These are phyloP conservation scores for Saimiri boliviensis DNA, from an alignment of 2,113 vertebrate species.

Conservation along the genomic window DNA sequence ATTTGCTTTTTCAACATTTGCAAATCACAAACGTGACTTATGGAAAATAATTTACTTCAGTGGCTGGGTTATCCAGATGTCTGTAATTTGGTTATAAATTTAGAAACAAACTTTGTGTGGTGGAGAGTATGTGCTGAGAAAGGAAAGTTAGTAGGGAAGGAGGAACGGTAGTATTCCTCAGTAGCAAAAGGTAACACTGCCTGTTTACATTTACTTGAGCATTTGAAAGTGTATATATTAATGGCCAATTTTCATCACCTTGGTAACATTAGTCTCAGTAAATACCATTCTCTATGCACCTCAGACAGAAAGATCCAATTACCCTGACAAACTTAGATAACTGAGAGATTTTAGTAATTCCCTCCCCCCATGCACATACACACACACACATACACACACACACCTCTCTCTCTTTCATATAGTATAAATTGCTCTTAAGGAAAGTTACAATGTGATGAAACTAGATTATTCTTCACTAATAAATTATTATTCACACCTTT, in stretches of 20 bases:
- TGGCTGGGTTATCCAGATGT: slow-evolving; percentile 48
- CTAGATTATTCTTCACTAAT: slow-evolving; percentile 31
- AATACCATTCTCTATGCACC: slow-evolving; percentile 45
- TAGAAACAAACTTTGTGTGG: slow-evolving; percentile 44
- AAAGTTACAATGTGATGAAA: slow-evolving; percentile 47
- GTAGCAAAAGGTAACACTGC: slow-evolving; percentile 48
- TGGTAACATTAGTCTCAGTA: slow-evolving; percentile 45
- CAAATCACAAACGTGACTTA: slow-evolving; percentile 57
- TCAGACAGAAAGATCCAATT: slow-evolving; percentile 72
- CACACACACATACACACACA: no score
- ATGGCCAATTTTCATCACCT: slow-evolving; percentile 62
- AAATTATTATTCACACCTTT: slow-evolving; percentile 48
- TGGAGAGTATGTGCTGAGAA: background rate
- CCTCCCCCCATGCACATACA: background rate
- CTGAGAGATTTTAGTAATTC: slow-evolving; percentile 44
- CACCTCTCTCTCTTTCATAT: background rate
- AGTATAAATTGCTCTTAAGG: slow-evolving; percentile 23
- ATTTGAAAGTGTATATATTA: slow-evolving; percentile 45
- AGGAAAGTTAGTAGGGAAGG: background rate
- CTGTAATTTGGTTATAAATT: slow-evolving; percentile 69
- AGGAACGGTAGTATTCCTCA: background rate
- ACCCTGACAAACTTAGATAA: slow-evolving; percentile 32
- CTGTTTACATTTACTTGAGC: slow-evolving; percentile 42
- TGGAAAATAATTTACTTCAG: slow-evolving; percentile 63
- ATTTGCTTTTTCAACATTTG: slow-evolving; percentile 23